Evolutionary conservation across 2,113 vertebrate species (phyloP), one percentile per base, ranked within the genome.

Genomic region (Suricata suricatta): DNA sequence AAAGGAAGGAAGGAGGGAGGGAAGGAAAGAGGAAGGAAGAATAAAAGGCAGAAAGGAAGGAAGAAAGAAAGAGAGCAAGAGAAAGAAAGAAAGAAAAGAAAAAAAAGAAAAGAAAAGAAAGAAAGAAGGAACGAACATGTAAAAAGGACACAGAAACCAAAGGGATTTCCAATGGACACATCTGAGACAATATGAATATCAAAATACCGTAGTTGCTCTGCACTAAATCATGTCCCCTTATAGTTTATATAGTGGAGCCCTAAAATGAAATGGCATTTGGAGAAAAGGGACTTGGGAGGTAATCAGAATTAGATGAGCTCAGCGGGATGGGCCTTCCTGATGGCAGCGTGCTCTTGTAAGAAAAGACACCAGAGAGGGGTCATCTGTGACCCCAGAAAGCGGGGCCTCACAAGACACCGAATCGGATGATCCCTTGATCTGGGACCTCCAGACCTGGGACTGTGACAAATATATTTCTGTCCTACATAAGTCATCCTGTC

Each of bases 61-160:
- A 35, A 66, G 44, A 35, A 1, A 10, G 6, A 3, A 23, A 50
- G 4, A 16, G 1, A 54, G 52, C 4, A 17, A 54, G 52, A 52
- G 3, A 15, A 10, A 52, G 11, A 16, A 4, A 52, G 11, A 52
- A 11, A 52, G 11, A 15, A 54, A 54, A 54, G 52, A 1, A 17
- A 54, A 1, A 19, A 17, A 17, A 0, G 17, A 17, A 54, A 1
- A 54, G 13, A 54, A 0, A 1, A 11, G 8, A 2, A 54, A 47
- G 25, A 23, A 63, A 63, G 27, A 80, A 35, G 50, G 44, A 57
- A 1, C 8, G 8, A 2, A 54, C 35, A 16, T 25, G 14, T 21
- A 7, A 47, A 54, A 92, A 83, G 63, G 29, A 52, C 52, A 19
- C 27, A 71, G 50, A 76, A 81, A n/a, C 21, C 27, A 54, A 91